Evolutionary conservation across 1,140 invertebrate species (phyloP).

Genomic region (Hydropsyche tenuis): DNA sequence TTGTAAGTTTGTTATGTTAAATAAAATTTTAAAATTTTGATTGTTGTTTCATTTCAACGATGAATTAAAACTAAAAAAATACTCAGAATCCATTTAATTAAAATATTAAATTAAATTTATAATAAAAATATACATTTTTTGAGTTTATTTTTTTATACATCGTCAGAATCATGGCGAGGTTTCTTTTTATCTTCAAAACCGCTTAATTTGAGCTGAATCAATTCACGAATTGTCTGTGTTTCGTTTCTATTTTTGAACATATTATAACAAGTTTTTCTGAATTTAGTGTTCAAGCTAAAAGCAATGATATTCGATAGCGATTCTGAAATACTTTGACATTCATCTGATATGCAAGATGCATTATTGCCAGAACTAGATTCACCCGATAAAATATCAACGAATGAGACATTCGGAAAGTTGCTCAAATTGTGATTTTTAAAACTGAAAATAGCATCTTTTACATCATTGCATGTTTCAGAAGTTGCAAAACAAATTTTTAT

Average conservation of each 20-base stretch:
- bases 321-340: constrained; percentile 37
- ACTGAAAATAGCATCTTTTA: background rate
- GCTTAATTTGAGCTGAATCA: constrained; percentile 35
- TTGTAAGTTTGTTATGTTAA: too few species aligned
- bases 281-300: constrained; percentile 40
- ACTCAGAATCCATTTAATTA: too few species aligned
- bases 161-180: background rate
- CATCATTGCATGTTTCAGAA: too few species aligned
- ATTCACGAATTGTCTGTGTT: constrained; percentile 29
- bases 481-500: too few species aligned
- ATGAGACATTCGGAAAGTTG: background rate
- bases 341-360: background rate
- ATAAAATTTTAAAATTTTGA: too few species aligned
- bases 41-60: too few species aligned
- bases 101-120: too few species aligned
- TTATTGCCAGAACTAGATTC: too few species aligned
- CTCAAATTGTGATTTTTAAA: background rate
- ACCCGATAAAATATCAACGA: too few species aligned
- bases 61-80: too few species aligned
- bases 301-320: constrained; percentile 36
- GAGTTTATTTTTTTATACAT: constrained; percentile 16
- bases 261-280: constrained; percentile 38
- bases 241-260: background rate
- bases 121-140: too few species aligned
- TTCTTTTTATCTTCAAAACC: too few species aligned